These are phyloP conservation scores for Sabellastarte sp. DNA, from an alignment of 2,888 invertebrate species.

Conservation along the genomic window DNA sequence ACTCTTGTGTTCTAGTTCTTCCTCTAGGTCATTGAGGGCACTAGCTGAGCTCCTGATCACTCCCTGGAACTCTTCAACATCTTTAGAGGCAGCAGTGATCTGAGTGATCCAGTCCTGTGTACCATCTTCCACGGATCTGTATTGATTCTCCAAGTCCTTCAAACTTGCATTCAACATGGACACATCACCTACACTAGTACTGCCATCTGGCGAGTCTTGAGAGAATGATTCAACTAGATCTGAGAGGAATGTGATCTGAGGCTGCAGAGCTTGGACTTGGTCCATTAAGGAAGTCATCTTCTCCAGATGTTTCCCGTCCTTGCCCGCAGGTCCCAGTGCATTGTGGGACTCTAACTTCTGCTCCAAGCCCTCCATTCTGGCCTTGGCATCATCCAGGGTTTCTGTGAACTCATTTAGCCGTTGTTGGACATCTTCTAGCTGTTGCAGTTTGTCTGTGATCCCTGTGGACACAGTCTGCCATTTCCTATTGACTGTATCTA, in stretches of 20 bases:
- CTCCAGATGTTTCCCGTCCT: constrained; percentile 80
- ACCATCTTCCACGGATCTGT: constrained; percentile 69
- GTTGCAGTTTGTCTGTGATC: constrained; percentile 74
- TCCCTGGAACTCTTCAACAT: constrained; percentile 1
- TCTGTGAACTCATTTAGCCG: constrained; percentile 79
- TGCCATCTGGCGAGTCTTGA: not conserved
- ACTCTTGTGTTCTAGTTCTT: constrained; percentile 79
- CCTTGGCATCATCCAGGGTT: constrained; percentile 79
- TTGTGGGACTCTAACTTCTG: constrained; percentile 78
- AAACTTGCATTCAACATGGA: constrained; percentile 44
- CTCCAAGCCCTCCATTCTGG: constrained; percentile 82
- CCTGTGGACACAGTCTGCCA: constrained; percentile 76
- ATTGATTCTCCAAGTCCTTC: constrained; percentile 64
- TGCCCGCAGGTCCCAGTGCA: constrained; percentile 69
- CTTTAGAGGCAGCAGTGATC: constrained; percentile 63
- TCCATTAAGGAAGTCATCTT: constrained; percentile 78
- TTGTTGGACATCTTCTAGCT: constrained; percentile 74
- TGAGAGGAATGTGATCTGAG: constrained; percentile 70
- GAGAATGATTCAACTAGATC: constrained; percentile 74
- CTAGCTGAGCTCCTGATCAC: not conserved
- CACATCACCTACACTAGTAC: no score
- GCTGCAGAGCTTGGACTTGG: constrained; percentile 76
- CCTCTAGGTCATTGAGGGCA: constrained; percentile 68
- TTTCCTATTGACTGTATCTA: constrained; percentile 77
- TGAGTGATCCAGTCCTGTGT: constrained; percentile 38